Conservation (phyloP, 2,797 vertebrate species). For the Danionella dracula region DNA sequence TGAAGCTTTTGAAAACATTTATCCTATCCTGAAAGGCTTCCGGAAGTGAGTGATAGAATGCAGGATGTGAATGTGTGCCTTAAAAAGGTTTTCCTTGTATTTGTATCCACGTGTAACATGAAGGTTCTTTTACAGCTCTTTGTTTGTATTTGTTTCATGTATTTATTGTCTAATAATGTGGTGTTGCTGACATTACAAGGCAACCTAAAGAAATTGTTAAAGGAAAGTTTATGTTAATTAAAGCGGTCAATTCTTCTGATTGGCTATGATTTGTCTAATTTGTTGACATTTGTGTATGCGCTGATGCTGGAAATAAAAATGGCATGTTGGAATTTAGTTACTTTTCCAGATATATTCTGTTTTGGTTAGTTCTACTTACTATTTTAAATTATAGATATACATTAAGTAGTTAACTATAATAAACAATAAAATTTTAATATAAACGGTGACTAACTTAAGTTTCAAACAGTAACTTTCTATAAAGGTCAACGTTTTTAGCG, state of each 20-base stretch:
- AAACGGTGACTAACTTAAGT: no score
- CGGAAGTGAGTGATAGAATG: slow-evolving; percentile 70
- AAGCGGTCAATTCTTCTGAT: no score
- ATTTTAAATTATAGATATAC: no score
- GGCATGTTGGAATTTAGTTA: background rate
- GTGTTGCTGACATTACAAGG: background rate
- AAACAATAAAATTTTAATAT: no score
- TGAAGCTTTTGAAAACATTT: slow-evolving; percentile 96
- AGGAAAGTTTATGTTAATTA: slow-evolving; percentile 23
- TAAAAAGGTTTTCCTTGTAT: background rate
- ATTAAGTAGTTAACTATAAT: no score
- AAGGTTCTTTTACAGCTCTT: slow-evolving; percentile 15
- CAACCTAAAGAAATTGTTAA: background rate
- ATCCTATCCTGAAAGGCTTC: slow-evolving; percentile 91
- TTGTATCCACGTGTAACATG: background rate
- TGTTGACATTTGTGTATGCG: background rate
- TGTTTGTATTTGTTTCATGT: background rate
- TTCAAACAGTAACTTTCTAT: no score
- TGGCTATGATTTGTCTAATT: background rate
- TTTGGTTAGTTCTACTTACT: no score
- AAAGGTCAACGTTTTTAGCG: no score
- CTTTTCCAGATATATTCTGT: no score
- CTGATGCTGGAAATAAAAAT: background rate
- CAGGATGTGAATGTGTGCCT: no score
- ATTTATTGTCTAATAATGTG: slow-evolving; percentile 8